Evolutionary conservation across 2,797 vertebrate species (phyloP).

Genomic region (Fundulus diaphanus): DNA sequence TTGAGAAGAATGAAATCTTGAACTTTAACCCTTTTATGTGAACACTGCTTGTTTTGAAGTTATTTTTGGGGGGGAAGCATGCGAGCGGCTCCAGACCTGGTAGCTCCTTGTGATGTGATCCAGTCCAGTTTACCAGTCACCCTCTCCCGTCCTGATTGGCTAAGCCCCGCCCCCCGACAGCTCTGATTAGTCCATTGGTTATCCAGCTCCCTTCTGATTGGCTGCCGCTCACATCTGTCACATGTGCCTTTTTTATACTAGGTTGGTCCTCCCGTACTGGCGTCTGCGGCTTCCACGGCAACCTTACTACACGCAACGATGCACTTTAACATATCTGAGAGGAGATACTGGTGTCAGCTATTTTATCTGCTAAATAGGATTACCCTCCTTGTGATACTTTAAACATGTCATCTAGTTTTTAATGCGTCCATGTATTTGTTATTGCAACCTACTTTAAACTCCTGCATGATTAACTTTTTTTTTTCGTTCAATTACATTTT

Average conservation of each 20-base stretch:
- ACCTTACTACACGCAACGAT: slow-evolving; percentile 58
- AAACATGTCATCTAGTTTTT: neutral
- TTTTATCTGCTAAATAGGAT: neutral
- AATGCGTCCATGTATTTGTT: neutral
- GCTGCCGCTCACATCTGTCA: slow-evolving; percentile 60
- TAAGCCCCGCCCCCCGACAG: slow-evolving; percentile 54
- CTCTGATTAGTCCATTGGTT: slow-evolving; percentile 57
- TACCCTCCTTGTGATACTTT: neutral
- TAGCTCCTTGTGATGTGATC: slow-evolving; percentile 58
- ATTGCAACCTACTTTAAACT: neutral
- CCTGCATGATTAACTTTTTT: neutral
- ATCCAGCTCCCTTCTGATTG: slow-evolving; percentile 57
- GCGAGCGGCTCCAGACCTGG: neutral
- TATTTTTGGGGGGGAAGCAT: slow-evolving; percentile 25
- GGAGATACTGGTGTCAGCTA: neutral
- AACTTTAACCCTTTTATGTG: slow-evolving; percentile 8
- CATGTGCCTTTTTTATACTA: slow-evolving; percentile 33
- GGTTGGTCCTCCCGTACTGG: slow-evolving; percentile 69
- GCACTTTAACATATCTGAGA: neutral
- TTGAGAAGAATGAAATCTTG: neutral
- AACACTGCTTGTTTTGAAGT: slow-evolving; percentile 34
- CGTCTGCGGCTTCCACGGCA: slow-evolving; percentile 83
- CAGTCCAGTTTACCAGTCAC: slow-evolving; percentile 56
- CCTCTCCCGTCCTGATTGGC: slow-evolving; percentile 54
- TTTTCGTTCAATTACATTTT: neutral